Percentiles rank a stretch among this genome's conserved stretches.
Conservation (phyloP, 2,797 vertebrate genomes). For the Pteropus rufus region DNA sequence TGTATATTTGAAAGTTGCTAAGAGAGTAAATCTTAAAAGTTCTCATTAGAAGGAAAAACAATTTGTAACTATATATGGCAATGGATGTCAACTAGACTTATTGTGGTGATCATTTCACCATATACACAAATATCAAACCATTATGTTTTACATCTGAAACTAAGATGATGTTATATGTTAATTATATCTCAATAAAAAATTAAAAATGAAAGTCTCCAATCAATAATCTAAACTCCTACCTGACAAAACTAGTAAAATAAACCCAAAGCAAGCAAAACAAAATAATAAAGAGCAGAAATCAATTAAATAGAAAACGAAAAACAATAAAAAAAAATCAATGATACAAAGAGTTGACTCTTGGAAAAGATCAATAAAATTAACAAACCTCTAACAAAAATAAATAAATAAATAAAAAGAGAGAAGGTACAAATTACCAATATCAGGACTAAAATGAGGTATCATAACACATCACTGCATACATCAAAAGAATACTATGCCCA, state of each 20-base stretch:
- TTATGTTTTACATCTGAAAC: not conserved
- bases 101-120: not conserved
- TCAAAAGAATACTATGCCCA: not conserved
- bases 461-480: not conserved
- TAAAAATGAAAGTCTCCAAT: not conserved
- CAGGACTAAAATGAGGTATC: not conserved
- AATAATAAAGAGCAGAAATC: not conserved
- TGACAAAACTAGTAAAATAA: not conserved
- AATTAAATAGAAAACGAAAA: slow-evolving; percentile 24
- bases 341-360: not conserved
- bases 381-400: not conserved
- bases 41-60: not conserved
- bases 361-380: not conserved
- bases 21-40: not conserved
- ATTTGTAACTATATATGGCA: not conserved
- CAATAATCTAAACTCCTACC: not conserved
- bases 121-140: not conserved
- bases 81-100: not conserved
- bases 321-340: not conserved
- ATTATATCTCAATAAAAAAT: not conserved
- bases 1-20: not conserved
- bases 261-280: not conserved
- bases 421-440: not conserved
- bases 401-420: not conserved
- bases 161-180: not conserved